Evolutionary conservation across 2,888 invertebrate species (phyloP).

Genomic region (Balanococcus diminutus): DNA sequence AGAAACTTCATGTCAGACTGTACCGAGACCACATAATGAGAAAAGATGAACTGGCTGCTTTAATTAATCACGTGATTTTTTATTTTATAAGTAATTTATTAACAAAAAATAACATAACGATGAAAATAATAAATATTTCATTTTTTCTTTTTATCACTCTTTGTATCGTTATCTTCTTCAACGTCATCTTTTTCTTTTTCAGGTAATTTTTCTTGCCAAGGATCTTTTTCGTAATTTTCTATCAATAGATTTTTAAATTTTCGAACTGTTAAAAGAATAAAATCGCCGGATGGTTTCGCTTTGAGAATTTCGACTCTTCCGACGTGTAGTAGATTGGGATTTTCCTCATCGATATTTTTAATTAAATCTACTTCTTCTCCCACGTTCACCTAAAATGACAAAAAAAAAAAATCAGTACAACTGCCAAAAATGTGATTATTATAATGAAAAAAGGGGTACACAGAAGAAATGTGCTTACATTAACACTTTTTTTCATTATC

Average conservation of each 20-base stretch:
- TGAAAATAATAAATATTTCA: neutral
- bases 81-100: too few species aligned
- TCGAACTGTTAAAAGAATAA: conserved; percentile 61
- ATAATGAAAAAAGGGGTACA: too few species aligned
- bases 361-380: conserved; percentile 83
- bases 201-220: conserved; percentile 35
- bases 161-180: neutral
- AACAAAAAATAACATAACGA: neutral
- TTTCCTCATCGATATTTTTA: conserved; percentile 70
- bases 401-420: conserved; percentile 50
- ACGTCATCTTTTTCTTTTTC: neutral
- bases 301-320: conserved; percentile 72
- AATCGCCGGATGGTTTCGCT: conserved; percentile 66
- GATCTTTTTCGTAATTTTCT: conserved; percentile 69
- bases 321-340: conserved; percentile 73
- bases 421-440: too few species aligned
- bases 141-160: neutral
- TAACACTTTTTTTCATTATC: conserved; percentile 74
- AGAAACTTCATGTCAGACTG: too few species aligned
- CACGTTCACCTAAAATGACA: conserved; percentile 66
- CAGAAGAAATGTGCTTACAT: conserved; percentile 63
- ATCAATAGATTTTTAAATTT: conserved; percentile 74
- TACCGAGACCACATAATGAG: too few species aligned
- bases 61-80: too few species aligned
- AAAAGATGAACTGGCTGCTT: too few species aligned